These are phyloP conservation scores for Willisornis vidua DNA, from an alignment of 2,113 vertebrate species.

Conservation along the genomic window DNA sequence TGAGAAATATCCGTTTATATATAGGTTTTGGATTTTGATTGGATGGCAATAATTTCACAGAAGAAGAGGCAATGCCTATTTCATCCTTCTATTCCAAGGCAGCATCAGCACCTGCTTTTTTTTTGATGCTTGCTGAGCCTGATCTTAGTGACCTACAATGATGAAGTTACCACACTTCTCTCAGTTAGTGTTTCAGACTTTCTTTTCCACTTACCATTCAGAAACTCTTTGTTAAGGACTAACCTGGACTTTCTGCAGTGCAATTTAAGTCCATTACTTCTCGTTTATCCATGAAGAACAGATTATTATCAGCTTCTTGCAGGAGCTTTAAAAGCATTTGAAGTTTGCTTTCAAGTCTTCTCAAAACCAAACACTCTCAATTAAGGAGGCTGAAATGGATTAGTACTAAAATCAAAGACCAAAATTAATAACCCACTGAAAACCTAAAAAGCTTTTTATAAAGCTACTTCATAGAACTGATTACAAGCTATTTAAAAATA, in stretches of 20 bases:
- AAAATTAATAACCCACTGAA: slow-evolving; percentile 14
- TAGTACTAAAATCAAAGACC: background rate
- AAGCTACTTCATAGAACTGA: background rate
- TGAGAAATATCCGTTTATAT: background rate
- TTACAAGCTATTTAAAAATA: background rate
- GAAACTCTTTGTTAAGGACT: background rate
- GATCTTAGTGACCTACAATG: background rate
- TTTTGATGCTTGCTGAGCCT: background rate
- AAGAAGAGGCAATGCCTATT: background rate
- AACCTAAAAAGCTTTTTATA: background rate
- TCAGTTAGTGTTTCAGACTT: background rate
- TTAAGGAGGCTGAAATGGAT: slow-evolving; percentile 4
- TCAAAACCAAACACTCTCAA: background rate
- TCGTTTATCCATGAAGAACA: background rate
- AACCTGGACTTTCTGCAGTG: background rate
- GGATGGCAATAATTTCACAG: background rate
- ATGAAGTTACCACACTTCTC: background rate
- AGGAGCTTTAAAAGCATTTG: slow-evolving; percentile 26
- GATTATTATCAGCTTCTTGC: background rate
- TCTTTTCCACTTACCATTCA: background rate
- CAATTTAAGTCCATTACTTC: background rate
- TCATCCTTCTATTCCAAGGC: background rate
- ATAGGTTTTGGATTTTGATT: background rate
- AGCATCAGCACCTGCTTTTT: background rate
- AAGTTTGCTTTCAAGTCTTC: background rate